Evolutionary conservation across 1,140 invertebrate genomes (phyloP).

Genomic region (Potamilus streckersoni): DNA sequence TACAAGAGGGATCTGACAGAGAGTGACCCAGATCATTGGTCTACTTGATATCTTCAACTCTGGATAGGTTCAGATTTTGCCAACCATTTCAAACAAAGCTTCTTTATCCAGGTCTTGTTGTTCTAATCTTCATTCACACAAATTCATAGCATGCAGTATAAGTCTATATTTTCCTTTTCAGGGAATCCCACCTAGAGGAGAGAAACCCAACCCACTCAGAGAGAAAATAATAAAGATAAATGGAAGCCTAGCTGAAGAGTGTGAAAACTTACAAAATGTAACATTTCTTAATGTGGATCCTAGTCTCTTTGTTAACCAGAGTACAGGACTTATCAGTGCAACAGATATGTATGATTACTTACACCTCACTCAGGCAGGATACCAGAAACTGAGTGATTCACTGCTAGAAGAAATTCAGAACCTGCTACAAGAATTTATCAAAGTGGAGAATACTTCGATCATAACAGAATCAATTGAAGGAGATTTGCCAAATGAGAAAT

Average conservation of each 20-base stretch:
- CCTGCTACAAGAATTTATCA: constrained; percentile 58
- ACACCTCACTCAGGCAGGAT: constrained; percentile 84
- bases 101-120: background rate
- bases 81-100: background rate
- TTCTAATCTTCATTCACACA: background rate
- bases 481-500: constrained; percentile 27
- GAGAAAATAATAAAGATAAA: constrained; percentile 83
- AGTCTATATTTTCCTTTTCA: constrained; percentile 68
- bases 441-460: constrained; percentile 57
- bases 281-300: constrained; percentile 75
- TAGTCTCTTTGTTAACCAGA: constrained; percentile 75
- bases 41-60: background rate
- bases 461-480: constrained; percentile 50
- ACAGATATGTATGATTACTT: constrained; percentile 92
- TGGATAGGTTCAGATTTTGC: background rate
- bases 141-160: background rate
- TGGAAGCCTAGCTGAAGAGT: constrained; percentile 75
- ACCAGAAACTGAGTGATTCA: constrained; percentile 74
- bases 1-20: no score
- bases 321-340: constrained; percentile 84
- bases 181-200: constrained; percentile 86
- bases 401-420: constrained; percentile 64
- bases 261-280: constrained; percentile 73
- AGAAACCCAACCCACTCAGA: constrained; percentile 82
- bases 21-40: background rate